Base-by-base conservation (phyloP, 2,797 vertebrate species). In the Enteromius trimaculatus region DNA sequence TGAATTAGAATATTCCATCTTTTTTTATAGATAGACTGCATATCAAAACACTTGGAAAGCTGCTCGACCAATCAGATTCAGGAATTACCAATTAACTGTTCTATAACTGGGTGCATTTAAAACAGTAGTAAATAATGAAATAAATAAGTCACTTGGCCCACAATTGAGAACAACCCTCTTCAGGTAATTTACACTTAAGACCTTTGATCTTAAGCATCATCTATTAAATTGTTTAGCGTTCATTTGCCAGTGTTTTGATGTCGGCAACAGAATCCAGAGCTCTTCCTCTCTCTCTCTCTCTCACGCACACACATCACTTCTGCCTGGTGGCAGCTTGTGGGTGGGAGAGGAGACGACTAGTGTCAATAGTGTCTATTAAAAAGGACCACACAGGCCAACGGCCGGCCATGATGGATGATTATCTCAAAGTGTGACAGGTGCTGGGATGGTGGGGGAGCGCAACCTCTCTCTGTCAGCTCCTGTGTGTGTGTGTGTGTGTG, bases 321-420 rank as follows among this genome's bases (percentile, higher is more conserved):
- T 79, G 71, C 84, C 71, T 96, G 94, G 95, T 93, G 95, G 94
- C 92, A 95, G 95, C 94, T 94, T 93, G 96, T 96, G 96, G 96
- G 96, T 96, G 96, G 94, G 93, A 93, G 92, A 94, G 92, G 93
- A 96, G 96, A 97, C 94, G 96, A 97, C 97, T 96, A 92, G 94
- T 97, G 96, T 97, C 96, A 96, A 96, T 95, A 93, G 95, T 94
- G 92, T 95, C 96, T 97, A 97, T 97, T 97, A 96, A 95, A 96
- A 95, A 95, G 93, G 97, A 96, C 96, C 96, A 97, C 96, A 96
- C 96, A 96, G 93, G 93, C 96, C 96, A 94, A 94, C 95, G 95
- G 95, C 94, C 93, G 94, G 94, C 93, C 91, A 86, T 96, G 96
- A 97, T 96, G 96, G 96, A 97, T 98, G 94, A 96, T 97, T 97